phyloP scores from a whole-genome alignment of 2,797 vertebrate genomes.

The Tenualosa ilisha region DNA sequence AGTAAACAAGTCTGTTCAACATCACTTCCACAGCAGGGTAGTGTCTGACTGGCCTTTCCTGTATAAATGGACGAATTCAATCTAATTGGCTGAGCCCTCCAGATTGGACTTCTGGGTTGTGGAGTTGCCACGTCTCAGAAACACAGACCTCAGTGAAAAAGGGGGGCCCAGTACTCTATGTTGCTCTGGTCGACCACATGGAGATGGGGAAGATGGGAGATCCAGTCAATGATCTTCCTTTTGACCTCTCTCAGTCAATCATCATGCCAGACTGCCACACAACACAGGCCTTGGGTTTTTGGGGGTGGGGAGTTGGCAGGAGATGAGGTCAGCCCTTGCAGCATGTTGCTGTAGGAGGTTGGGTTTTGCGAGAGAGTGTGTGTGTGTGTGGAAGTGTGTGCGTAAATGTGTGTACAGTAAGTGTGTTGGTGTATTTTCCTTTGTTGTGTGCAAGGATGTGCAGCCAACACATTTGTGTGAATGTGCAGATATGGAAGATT shows the following conservation, averaged over 20 bases:
- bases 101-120: not conserved
- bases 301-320: not conserved
- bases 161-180: not conserved
- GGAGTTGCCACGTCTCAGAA: not conserved
- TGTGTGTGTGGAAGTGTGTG: not conserved
- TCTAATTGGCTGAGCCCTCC: not conserved
- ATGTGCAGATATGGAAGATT: not conserved
- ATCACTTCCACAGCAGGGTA: not conserved
- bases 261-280: conserved; percentile 11
- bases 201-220: not conserved
- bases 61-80: not conserved
- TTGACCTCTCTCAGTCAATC: conserved; percentile 14
- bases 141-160: not conserved
- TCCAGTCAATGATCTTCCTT: not conserved
- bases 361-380: not conserved
- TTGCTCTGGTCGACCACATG: not conserved
- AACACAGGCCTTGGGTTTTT: conserved; percentile 1
- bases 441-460: too few relatives aligned
- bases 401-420: not conserved
- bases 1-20: conserved; percentile 2
- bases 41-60: not conserved
- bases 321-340: conserved; percentile 27
- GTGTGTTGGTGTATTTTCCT: not conserved
- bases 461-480: not conserved
- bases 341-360: not conserved